A percentile compares a stretch with the other conserved stretches of the same genome.
phyloP scores from a whole-genome alignment of 2,888 invertebrate species.

The Calameuta filiformis region DNA sequence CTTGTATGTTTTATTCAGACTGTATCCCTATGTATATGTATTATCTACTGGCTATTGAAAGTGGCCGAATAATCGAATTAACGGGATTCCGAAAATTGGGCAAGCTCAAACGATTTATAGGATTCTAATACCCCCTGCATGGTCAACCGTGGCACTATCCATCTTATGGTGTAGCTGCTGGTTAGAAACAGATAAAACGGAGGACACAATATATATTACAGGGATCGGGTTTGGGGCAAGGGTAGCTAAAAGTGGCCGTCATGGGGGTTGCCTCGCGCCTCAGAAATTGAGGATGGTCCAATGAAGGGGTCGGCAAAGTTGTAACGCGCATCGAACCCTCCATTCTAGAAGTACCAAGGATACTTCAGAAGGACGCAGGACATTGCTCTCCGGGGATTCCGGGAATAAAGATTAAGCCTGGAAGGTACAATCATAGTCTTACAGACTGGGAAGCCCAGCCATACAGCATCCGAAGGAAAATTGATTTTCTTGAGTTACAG shows the following conservation, averaged over 20 bases:
- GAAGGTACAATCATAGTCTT: background rate
- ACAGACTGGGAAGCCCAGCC: background rate
- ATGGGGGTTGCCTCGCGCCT: slow-evolving; percentile 20
- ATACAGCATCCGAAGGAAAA: background rate
- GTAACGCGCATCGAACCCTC: slow-evolving; percentile 24
- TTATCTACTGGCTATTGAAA: background rate
- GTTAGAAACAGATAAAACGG: slow-evolving; percentile 27
- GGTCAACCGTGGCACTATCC: slow-evolving; percentile 9
- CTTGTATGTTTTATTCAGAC: background rate
- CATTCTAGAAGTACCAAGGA: slow-evolving; percentile 13
- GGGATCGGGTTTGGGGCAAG: slow-evolving; percentile 16
- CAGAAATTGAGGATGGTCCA: slow-evolving; percentile 20
- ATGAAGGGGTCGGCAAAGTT: slow-evolving; percentile 9
- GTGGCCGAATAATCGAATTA: slow-evolving; percentile 22
- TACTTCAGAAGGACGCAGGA: background rate
- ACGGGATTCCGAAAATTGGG: slow-evolving; percentile 17
- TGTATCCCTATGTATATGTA: background rate
- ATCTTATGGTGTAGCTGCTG: slow-evolving; percentile 23
- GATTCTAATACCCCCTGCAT: slow-evolving; percentile 19
- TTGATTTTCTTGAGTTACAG: background rate
- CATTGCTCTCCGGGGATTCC: background rate
- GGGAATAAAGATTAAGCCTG: background rate
- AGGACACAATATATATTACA: slow-evolving; percentile 23
- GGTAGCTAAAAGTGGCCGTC: slow-evolving; percentile 22
- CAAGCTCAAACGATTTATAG: slow-evolving; percentile 19